Evolutionary conservation across 2,113 vertebrate genomes (phyloP).

Genomic region (Fukomys damarensis): DNA sequence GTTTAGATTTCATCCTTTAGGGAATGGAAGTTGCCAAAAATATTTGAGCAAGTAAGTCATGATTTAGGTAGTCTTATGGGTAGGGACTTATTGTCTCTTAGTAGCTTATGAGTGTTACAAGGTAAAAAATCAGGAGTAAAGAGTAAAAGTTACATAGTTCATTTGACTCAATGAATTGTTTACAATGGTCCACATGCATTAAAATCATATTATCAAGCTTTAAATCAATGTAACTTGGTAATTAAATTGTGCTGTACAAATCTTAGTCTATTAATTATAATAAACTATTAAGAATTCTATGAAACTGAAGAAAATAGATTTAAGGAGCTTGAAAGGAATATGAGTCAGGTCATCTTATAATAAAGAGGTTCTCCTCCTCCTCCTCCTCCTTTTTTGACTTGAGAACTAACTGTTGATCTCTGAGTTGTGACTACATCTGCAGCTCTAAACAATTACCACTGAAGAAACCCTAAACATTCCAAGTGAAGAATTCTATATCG

Average conservation of each 20-base stretch:
- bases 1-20: not conserved
- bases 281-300: not conserved
- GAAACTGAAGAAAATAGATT: slow-evolving; percentile 8
- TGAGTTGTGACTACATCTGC: not conserved
- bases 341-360: not conserved
- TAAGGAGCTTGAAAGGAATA: not conserved
- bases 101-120: not conserved
- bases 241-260: not conserved
- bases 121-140: slow-evolving; percentile 16
- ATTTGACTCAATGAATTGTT: not conserved
- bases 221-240: slow-evolving; percentile 1
- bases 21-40: not conserved
- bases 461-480: slow-evolving; percentile 9
- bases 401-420: not conserved
- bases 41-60: not conserved
- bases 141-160: not conserved
- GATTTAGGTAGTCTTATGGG: not conserved
- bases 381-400: not conserved
- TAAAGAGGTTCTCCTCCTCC: not conserved
- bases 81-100: not conserved
- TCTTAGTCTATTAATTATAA: slow-evolving; percentile 13
- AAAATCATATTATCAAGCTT: slow-evolving; percentile 14
- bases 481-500: not conserved
- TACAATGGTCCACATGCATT: not conserved
- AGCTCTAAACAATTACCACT: not conserved